phyloP scores from a whole-genome alignment of 2,797 vertebrate species.

The Pipistrellus pipistrellus region DNA sequence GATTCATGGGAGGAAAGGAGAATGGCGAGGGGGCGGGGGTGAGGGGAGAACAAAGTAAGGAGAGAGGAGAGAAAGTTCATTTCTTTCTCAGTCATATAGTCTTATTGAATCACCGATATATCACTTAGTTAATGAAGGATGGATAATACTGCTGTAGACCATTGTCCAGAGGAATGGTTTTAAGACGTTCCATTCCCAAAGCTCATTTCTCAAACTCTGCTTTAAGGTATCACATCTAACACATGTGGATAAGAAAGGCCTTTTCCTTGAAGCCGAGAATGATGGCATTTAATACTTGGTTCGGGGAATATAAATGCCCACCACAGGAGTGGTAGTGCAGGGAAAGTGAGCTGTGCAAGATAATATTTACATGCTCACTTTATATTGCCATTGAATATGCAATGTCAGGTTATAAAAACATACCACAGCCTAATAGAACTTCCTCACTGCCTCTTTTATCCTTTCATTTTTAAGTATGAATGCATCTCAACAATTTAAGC shows the following conservation, averaged over 20 bases:
- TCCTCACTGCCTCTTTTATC: neutral
- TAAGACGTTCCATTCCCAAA: conserved; percentile 73
- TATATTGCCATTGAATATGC: neutral
- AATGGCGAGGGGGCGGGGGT: neutral
- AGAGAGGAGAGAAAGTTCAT: neutral
- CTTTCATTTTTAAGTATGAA: neutral
- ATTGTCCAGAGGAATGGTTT: conserved; percentile 76
- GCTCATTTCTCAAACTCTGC: conserved; percentile 77
- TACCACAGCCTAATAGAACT: accelerated
- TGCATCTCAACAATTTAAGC: neutral
- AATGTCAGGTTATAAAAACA: neutral
- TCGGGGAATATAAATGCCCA: conserved; percentile 49
- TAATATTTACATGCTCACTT: neutral
- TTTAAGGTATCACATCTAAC: conserved; percentile 15
- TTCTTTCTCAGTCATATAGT: neutral
- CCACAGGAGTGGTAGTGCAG: neutral
- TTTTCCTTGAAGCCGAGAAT: conserved; percentile 68
- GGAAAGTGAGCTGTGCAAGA: conserved; percentile 47
- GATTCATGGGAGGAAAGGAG: neutral
- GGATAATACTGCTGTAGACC: conserved; percentile 51
- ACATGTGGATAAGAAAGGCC: conserved; percentile 64
- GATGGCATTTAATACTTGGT: conserved; percentile 73
- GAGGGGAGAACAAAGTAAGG: neutral
- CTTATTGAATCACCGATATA: conserved; percentile 46
- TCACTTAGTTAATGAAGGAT: conserved; percentile 78